A percentile compares a stretch with the other conserved stretches of the same genome.
Conservation (phyloP, 2,888 invertebrate genomes). For the Ptychoptera contaminata region DNA sequence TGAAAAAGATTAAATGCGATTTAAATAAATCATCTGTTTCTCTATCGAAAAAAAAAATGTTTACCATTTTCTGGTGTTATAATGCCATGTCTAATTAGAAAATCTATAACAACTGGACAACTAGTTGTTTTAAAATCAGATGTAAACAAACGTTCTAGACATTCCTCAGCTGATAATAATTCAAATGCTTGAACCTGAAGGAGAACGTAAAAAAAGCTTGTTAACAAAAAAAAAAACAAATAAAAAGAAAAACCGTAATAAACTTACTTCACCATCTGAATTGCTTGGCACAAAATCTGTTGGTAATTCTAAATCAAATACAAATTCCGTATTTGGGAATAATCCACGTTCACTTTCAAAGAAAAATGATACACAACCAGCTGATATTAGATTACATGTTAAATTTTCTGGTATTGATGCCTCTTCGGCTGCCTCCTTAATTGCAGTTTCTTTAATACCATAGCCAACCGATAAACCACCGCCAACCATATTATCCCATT, state of each 20-base stretch:
- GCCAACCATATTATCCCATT: constrained; percentile 92
- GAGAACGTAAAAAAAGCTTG: background rate
- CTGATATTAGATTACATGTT: constrained; percentile 38
- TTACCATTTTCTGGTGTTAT: constrained; percentile 81
- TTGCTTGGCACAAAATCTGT: constrained; percentile 81
- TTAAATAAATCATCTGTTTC: background rate
- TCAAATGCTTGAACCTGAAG: constrained; percentile 61
- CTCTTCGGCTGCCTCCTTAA: constrained; percentile 89
- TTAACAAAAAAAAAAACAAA: too few relatives aligned
- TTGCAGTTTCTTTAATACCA: constrained; percentile 75
- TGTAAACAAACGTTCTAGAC: constrained; percentile 62
- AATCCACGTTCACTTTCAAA: constrained; percentile 87
- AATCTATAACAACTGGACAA: constrained; percentile 80
- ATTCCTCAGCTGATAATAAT: constrained; percentile 66
- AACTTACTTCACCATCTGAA: constrained; percentile 71
- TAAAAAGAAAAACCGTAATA: background rate
- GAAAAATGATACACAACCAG: constrained; percentile 43
- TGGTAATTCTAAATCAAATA: constrained; percentile 84
- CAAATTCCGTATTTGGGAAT: constrained; percentile 88
- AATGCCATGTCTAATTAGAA: constrained; percentile 78
- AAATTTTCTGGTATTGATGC: constrained; percentile 74
- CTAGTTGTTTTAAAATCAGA: constrained; percentile 88
- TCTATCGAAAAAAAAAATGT: constrained; percentile 9
- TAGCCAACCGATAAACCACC: constrained; percentile 83
- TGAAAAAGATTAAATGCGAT: constrained; percentile 33